A percentile compares a stretch with the other conserved stretches of the same genome.
Conservation (phyloP, 2,113 vertebrate species). For the Rallus limicola region DNA sequence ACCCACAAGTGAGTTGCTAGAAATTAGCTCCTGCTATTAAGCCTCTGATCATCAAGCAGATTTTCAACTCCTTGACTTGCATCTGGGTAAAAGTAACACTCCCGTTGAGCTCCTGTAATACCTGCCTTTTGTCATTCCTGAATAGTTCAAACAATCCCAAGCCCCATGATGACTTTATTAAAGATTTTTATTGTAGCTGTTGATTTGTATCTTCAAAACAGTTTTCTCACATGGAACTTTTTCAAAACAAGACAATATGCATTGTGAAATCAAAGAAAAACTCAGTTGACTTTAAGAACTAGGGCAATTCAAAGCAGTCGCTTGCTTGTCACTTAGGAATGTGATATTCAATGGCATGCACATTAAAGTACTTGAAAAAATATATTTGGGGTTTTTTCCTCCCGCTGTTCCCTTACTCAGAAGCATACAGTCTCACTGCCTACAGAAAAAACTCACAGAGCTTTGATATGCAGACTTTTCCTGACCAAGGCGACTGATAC, state of each 20-base stretch:
- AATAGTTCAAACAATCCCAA: neutral
- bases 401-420: neutral
- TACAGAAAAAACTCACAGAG: neutral
- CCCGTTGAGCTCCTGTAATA: neutral
- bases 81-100: neutral
- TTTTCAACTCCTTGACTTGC: neutral
- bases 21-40: neutral
- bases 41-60: neutral
- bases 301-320: neutral
- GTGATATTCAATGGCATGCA: neutral
- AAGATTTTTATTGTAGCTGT: neutral
- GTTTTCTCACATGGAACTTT: neutral
- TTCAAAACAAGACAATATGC: conserved; percentile 17
- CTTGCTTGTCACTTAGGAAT: neutral
- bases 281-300: neutral
- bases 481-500: neutral
- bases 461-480: neutral
- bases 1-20: neutral
- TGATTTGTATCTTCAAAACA: conserved; percentile 10
- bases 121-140: neutral
- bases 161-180: neutral
- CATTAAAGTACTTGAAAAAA: neutral
- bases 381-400: neutral
- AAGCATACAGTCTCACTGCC: neutral
- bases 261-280: conserved; percentile 13